A percentile compares a stretch with the other conserved stretches of the same genome.
Evolutionary conservation across 2,113 vertebrate species (phyloP).

Genomic region (Perca fluviatilis): DNA sequence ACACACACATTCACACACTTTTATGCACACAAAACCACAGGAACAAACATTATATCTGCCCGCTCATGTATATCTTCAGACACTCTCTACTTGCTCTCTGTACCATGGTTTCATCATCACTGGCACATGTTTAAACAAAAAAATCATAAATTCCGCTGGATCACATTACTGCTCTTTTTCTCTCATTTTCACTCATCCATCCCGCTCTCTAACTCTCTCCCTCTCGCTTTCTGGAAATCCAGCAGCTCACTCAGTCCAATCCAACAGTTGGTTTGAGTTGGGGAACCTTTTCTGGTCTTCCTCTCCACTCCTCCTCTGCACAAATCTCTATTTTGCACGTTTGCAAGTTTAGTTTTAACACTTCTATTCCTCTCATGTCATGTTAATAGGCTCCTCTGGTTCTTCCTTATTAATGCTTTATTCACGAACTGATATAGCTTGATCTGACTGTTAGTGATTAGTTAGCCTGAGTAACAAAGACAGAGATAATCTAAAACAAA

Average conservation of each 20-base stretch:
- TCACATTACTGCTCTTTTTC: constrained; percentile 41
- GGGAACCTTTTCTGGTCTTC: constrained; percentile 28
- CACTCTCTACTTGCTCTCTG: neutral
- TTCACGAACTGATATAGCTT: constrained; percentile 2
- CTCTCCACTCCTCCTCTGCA: constrained; percentile 18
- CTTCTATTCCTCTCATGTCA: constrained; percentile 15
- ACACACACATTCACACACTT: constrained; percentile 52
- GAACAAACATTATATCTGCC: neutral
- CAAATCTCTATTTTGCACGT: constrained; percentile 26
- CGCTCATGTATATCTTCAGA: constrained; percentile 1
- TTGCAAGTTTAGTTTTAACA: neutral
- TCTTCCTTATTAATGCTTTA: constrained; percentile 4
- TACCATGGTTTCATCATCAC: constrained; percentile 22
- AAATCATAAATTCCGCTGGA: constrained; percentile 52
- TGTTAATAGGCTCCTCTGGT: neutral
- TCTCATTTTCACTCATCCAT: constrained; percentile 31
- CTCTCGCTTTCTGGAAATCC: constrained; percentile 39
- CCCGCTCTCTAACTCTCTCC: constrained; percentile 14
- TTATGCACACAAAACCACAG: constrained; percentile 10
- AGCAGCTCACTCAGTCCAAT: constrained; percentile 18
- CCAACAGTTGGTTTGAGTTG: constrained; percentile 63
- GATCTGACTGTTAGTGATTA: constrained; percentile 29
- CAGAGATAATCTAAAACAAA: constrained; percentile 42
- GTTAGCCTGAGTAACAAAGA: constrained; percentile 7
- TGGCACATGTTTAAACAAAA: constrained; percentile 21